Evolutionary conservation across 2,888 invertebrate species (phyloP), one percentile per base, ranked within the genome.

Genomic region (Kryphioiulus occultus): DNA sequence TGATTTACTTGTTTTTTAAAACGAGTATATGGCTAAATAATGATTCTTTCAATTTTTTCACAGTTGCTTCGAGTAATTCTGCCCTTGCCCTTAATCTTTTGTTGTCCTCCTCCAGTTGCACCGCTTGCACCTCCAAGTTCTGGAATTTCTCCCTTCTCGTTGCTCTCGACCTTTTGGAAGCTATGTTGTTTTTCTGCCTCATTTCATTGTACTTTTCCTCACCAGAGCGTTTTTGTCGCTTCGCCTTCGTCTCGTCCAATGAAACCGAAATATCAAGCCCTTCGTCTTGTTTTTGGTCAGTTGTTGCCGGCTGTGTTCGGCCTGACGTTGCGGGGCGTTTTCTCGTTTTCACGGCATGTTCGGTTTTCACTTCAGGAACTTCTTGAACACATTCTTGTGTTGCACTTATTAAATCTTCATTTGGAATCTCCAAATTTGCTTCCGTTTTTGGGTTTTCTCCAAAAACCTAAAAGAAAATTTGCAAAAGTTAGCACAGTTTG

Each of bases 111-210:
- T 85, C 39, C 10, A 85, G 32, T 85, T 85, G 85, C n/a, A 26
- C 39, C 39, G 39, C 59, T 87, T 87, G 59, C n/a, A 5, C 44
- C 17, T 82, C 87, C 83, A 87, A 44, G 35, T 39, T 42, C 26
- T 44, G 83, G 47, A 30, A 44, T 47, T 83, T 87, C 44, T 83
- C 12, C 42, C 42, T 87, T 30, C 87, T 39, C 82, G 42, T 17
- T 26, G 35, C 26, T 35, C 87, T 82, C 17, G 87, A 87, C 32
- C 47, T 87, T 44, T 44, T 87, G 44, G 87, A 87, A 42, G 87
- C 87, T 35, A 83, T 83, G 83, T 87, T 87, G 84, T 87, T 87
- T 83, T 87, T 87, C 19, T 68, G 35, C 30, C 87, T 39, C 87
- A 87, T 87, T 39, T 59, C 42, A 12, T 42, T 82, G 42, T 87